These are phyloP conservation scores for Unio delphinus DNA, from an alignment of 2,888 invertebrate species.

Conservation along the genomic window DNA sequence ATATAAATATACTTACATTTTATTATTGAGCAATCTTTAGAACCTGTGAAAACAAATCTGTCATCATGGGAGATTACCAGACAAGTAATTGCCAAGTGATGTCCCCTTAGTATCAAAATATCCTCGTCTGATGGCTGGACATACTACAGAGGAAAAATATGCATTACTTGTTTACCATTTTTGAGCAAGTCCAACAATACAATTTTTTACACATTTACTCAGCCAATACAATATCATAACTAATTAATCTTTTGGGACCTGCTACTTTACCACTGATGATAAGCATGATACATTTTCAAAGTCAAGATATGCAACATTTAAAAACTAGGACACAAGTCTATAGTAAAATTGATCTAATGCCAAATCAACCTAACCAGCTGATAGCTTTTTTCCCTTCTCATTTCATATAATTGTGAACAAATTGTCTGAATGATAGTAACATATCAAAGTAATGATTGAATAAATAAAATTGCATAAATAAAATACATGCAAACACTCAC, in stretches of 20 bases:
- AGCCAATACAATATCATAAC: too few species aligned
- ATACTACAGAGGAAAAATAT: conserved; percentile 46
- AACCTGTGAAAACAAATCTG: conserved; percentile 83
- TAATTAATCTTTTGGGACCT: too few species aligned
- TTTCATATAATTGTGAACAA: not conserved
- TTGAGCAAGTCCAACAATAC: not conserved
- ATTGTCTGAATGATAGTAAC: not conserved
- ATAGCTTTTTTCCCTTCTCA: not conserved
- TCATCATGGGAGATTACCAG: conserved; percentile 84
- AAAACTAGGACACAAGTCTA: not conserved
- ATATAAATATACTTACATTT: conserved; percentile 79
- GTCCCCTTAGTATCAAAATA: conserved; percentile 78
- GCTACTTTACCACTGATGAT: too few species aligned
- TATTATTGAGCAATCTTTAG: conserved; percentile 89
- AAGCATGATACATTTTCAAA: too few species aligned
- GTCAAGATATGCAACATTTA: too few species aligned
- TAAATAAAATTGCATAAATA: not conserved
- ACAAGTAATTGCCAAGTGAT: conserved; percentile 85
- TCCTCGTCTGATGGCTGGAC: conserved; percentile 48
- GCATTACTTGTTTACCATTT: not conserved
- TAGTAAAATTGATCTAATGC: not conserved
- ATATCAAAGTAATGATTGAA: not conserved
- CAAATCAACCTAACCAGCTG: not conserved
- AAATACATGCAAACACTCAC: conserved; percentile 44
- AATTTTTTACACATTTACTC: not conserved